Percentiles rank a stretch among this genome's conserved stretches.
These are phyloP conservation scores for Drosophila orosa DNA, from an alignment of 1,140 invertebrate species.

Conservation along the genomic window DNA sequence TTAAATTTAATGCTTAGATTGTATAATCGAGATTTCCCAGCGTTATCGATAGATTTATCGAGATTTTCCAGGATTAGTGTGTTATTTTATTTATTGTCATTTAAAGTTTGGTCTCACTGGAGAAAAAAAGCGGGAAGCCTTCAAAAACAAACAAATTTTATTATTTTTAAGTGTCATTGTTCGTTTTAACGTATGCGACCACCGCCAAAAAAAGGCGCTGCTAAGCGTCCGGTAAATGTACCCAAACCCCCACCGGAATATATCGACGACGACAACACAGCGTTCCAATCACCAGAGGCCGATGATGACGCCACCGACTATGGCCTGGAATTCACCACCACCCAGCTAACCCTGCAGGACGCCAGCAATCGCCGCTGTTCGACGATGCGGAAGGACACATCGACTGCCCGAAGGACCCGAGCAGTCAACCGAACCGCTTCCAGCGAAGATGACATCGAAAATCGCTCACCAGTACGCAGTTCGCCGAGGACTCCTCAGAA, in stretches of 20 bases:
- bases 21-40: background rate
- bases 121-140: slow-evolving; percentile 8
- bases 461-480: background rate
- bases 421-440: background rate
- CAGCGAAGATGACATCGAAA: slow-evolving; percentile 3
- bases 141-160: background rate
- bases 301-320: slow-evolving; percentile 3
- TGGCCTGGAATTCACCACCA: slow-evolving; percentile 6
- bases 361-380: background rate
- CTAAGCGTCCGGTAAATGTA: background rate
- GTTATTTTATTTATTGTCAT: background rate
- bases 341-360: background rate
- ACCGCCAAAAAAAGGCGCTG: background rate
- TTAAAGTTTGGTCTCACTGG: background rate
- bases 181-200: slow-evolving; percentile 1
- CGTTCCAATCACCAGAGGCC: background rate
- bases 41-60: background rate
- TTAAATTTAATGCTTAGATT: background rate
- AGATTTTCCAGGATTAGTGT: background rate
- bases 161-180: background rate
- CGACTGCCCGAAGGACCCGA: background rate
- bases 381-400: slow-evolving; percentile 2
- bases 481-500: background rate
- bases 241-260: background rate
- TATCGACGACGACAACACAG: background rate